Evolutionary conservation across 2,888 invertebrate species (phyloP), one percentile per base, ranked within the genome.

Genomic region (Taphrorychus bicolor): DNA sequence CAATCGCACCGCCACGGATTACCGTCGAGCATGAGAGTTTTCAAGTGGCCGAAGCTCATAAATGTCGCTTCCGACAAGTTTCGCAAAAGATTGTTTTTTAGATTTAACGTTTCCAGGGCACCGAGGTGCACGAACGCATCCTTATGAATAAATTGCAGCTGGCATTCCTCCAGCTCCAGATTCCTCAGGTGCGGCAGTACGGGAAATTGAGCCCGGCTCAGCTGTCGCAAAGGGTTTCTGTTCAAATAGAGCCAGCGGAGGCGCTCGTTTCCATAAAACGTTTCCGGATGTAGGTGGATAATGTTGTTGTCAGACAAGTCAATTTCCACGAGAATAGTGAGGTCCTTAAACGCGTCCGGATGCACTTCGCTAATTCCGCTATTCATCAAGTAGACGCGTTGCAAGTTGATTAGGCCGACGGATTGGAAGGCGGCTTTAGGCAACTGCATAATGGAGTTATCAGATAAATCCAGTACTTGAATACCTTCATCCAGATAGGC

Each of bases 1-100:
- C 96, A 96, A 80, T 96, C 94, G 81, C 96, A 96, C 77, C 87
- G 87, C 95, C 95, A 96, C 3, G 92, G 94, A 81, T 96, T 96
- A 23, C 91, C 91, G 71, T 93, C 92, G 59, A 95, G 82, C 9
- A 89, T 88, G 24, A 95, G 84, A 1, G 93, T 92, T 82, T 94
- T 94, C 67, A 95, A 85, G 74, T 90, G 90, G 41, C 88, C 87
- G 77, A 94, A 86, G 69, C 91, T 90, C 80, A 90, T 84, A 76
- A 92, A 88, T 2, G 89, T 87, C 54, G 86, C 85, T 67, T 87
- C 88, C 9, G 89, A 88, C 41, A 93, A 81, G 75, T 87, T 87
- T 62, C 90, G 89, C 71, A 96, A 85, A 74, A 89, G 85, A 83
- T 96, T 96, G 77, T 90, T 88, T 80, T 93, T 91, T 72, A 96